phyloP scores from a whole-genome alignment of 2,113 vertebrate species.

The Forbesichthys agassizii region DNA sequence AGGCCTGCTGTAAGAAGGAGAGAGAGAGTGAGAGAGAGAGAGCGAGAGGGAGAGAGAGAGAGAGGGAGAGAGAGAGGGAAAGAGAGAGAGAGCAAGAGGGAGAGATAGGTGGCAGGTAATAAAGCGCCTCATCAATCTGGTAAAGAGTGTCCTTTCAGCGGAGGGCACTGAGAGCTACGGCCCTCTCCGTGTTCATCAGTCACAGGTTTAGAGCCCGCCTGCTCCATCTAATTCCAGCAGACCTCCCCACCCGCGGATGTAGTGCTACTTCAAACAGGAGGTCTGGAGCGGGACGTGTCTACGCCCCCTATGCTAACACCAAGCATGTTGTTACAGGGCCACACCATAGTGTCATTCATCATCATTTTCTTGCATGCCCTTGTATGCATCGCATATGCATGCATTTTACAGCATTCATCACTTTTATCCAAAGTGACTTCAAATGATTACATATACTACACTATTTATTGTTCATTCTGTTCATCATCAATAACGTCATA shows the following conservation, averaged over 20 bases:
- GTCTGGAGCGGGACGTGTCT: too few species aligned
- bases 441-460: too few species aligned
- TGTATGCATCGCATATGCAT: too few species aligned
- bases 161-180: conserved; percentile 52
- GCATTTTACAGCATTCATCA: too few species aligned
- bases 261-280: neutral
- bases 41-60: conserved; percentile 46
- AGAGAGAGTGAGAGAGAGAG: conserved; percentile 7
- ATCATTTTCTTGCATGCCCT: neutral
- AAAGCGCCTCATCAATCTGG: conserved; percentile 70
- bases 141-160: conserved; percentile 69
- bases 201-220: conserved; percentile 46
- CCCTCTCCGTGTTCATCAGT: conserved; percentile 57
- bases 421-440: too few species aligned
- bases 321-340: too few species aligned
- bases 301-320: too few species aligned
- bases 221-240: conserved; percentile 3
- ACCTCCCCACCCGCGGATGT: neutral
- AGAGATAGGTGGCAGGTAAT: conserved; percentile 64
- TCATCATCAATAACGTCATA: too few species aligned
- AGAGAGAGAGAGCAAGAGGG: conserved; percentile 41
- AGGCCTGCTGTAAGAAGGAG: neutral
- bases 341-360: neutral
- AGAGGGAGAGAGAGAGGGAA: conserved; percentile 41
- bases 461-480: too few species aligned